Conservation (phyloP, 2,888 invertebrate species). For the Ametastegia equiseti region DNA sequence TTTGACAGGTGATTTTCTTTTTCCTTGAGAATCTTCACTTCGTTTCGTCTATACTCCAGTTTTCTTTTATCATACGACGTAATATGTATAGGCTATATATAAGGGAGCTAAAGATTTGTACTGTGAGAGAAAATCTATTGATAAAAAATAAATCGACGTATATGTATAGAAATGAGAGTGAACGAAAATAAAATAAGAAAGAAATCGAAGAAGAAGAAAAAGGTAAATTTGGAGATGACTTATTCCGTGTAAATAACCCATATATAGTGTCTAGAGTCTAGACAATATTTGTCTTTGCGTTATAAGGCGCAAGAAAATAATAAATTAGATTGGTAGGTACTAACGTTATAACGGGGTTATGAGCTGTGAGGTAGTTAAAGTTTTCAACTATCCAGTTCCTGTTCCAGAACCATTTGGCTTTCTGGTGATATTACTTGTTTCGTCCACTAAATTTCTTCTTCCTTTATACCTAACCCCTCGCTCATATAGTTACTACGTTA, state of each 20-base stretch:
- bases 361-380: constrained; percentile 73
- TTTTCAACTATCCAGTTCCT: constrained; percentile 64
- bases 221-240: too few relatives aligned
- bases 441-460: constrained; percentile 30
- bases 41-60: background rate
- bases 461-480: too few relatives aligned
- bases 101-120: background rate
- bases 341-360: constrained; percentile 72
- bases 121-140: background rate
- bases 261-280: constrained; percentile 58
- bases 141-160: background rate
- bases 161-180: background rate
- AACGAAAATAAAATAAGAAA: background rate
- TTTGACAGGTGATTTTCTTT: constrained; percentile 18
- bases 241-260: background rate
- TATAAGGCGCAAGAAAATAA: constrained; percentile 65
- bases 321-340: constrained; percentile 60
- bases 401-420: constrained; percentile 49
- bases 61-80: too few relatives aligned
- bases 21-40: background rate
- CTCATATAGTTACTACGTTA: constrained; percentile 42
- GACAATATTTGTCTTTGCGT: constrained; percentile 70
- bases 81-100: too few relatives aligned
- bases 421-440: constrained; percentile 44
- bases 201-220: background rate